A percentile compares a stretch with the other conserved stretches of the same genome.
These are phyloP conservation scores for Sternotherus odoratus DNA, from an alignment of 2,797 vertebrate genomes.

Conservation along the genomic window DNA sequence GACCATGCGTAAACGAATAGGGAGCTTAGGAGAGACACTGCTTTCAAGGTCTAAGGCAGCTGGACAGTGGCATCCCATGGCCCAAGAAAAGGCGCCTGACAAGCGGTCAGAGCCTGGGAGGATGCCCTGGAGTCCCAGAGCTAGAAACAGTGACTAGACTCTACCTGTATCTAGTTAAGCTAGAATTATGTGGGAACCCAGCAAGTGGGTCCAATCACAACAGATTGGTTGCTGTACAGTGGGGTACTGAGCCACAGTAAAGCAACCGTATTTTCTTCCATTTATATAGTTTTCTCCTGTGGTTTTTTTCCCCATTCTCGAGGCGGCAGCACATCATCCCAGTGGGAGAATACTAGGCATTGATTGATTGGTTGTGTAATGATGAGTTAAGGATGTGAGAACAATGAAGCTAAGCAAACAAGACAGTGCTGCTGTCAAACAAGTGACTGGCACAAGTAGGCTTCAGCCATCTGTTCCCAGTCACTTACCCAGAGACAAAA, in stretches of 20 bases:
- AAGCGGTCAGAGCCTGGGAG: neutral
- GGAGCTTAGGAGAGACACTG: neutral
- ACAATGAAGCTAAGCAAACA: slow-evolving; percentile 12
- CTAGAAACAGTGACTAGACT: neutral
- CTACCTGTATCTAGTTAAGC: neutral
- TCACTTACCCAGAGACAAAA: neutral
- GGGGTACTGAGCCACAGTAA: neutral
- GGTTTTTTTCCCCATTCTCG: neutral
- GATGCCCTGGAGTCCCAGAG: accelerated
- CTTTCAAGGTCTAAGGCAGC: neutral
- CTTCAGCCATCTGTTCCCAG: slow-evolving; percentile 14
- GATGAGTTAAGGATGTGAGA: slow-evolving; percentile 36
- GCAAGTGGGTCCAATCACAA: accelerated
- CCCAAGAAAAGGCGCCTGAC: neutral
- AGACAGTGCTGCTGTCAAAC: slow-evolving; percentile 27
- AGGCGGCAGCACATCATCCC: neutral
- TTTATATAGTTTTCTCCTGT: neutral
- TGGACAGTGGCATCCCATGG: accelerated
- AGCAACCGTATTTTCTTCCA: neutral
- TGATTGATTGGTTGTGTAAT: neutral
- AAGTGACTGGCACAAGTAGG: slow-evolving; percentile 59
- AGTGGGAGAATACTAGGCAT: neutral
- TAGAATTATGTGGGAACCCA: neutral
- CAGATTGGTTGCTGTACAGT: neutral
- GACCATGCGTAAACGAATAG: accelerated